Evolutionary conservation across 2,888 invertebrate genomes (phyloP), one percentile per base, ranked within the genome.

Genomic region (Adelognathus sp.): DNA sequence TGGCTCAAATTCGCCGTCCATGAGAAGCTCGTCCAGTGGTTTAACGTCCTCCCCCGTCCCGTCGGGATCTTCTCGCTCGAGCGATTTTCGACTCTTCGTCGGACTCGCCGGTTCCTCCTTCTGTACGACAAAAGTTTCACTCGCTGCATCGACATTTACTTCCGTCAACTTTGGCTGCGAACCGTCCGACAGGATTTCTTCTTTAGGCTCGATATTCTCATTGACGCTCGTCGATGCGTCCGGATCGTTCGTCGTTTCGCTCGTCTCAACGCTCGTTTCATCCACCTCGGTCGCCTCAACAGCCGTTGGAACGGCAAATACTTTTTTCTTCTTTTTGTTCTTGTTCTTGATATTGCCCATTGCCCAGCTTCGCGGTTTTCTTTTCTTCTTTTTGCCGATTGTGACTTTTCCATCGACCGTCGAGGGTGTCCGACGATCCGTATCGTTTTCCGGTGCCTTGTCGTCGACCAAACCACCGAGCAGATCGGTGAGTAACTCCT

Each of bases 1-100:
- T 82, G 93, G 93, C 4, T 86, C 85, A 82, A 90, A 92, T 81
- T 93, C 93, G 7, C 74, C 66, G n/a, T 56, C 31, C 7, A 36
- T 71, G 14, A 82, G 33, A 31, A 73, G 83, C 27, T 85, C 75
- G 0, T 61, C 66, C 18, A 67, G 16, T 1, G 61, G 60, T 41
- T 72, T 75, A 33, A 52, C 73, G 7, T 72, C 67, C 0, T 73
- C 41, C 14, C 67, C 27, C 11, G 69, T 11, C 14, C 41, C 21
- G 2, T 64, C 58, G 27, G 14, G 14, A 56, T 56, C 24, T 7
- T 36, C 24, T 4, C 21, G 56, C 16, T 1, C 18, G 1, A 4
- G 7, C 0, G 70, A 50, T 0, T 64, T 24, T 39, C 9, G 29
- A 16, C 9, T 58, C 56, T 76, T 79, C 1, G 21, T 9, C 1